phyloP scores from a whole-genome alignment of 2,888 invertebrate genomes.

The Drosophila bunnanda region DNA sequence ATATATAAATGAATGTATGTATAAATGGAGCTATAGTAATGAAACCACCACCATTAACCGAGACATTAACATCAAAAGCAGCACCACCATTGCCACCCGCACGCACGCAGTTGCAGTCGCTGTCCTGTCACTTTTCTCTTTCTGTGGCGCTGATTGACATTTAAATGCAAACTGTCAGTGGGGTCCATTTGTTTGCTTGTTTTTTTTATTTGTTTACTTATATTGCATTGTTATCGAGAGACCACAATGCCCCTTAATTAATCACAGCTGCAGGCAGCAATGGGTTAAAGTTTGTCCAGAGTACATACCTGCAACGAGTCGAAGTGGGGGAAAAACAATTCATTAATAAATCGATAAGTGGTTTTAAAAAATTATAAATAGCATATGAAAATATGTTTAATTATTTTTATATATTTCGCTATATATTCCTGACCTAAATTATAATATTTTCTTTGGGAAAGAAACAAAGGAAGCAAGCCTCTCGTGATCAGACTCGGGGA shows the following conservation, averaged over 20 bases:
- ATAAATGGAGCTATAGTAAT: conserved; percentile 12
- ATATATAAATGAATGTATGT: background rate
- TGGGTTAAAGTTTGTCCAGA: conserved; percentile 11
- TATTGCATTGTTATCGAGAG: conserved; percentile 36
- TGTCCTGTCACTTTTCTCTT: conserved; percentile 19
- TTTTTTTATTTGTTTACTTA: conserved; percentile 18
- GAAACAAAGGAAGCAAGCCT: background rate
- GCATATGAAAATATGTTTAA: background rate
- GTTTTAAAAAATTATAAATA: too few relatives aligned
- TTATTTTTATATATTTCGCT: background rate
- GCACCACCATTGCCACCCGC: conserved; percentile 22
- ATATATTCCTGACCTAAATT: background rate
- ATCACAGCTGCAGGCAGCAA: conserved; percentile 46
- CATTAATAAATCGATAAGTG: conserved; percentile 44
- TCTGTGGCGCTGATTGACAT: conserved; percentile 43
- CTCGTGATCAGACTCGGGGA: background rate
- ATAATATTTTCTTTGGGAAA: background rate
- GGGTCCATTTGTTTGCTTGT: conserved; percentile 18
- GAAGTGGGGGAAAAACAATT: conserved; percentile 25
- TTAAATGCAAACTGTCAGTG: conserved; percentile 43
- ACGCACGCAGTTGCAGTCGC: conserved; percentile 7
- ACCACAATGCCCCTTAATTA: conserved; percentile 39
- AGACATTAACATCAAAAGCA: conserved; percentile 15
- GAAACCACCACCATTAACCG: conserved; percentile 28
- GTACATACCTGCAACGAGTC: conserved; percentile 45